Evolutionary conservation across 2,797 vertebrate genomes (phyloP).

Genomic region (Lagocephalus sceleratus): DNA sequence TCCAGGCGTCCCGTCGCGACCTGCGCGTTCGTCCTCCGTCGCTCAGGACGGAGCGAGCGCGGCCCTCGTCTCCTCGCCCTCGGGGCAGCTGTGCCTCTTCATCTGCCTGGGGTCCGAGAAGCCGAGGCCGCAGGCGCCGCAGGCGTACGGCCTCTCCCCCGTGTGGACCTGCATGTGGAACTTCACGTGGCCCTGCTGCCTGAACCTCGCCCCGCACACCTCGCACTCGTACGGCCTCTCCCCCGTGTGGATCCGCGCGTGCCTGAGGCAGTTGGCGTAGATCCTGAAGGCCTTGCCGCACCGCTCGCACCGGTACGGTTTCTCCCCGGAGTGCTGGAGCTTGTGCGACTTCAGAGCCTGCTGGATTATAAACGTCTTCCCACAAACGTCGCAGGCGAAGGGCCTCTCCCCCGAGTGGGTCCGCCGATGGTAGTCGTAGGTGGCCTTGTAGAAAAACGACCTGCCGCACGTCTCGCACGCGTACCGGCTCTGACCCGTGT

Average conservation of each 20-base stretch:
- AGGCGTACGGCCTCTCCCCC: slow-evolving; percentile 59
- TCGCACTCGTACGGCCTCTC: slow-evolving; percentile 75
- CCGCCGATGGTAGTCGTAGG: slow-evolving; percentile 65
- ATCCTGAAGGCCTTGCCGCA: slow-evolving; percentile 70
- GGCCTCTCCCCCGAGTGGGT: slow-evolving; percentile 70
- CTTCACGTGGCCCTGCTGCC: slow-evolving; percentile 70
- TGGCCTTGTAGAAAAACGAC: slow-evolving; percentile 70
- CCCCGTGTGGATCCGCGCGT: slow-evolving; percentile 70
- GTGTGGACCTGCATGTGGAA: slow-evolving; percentile 76
- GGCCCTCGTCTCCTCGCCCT: slow-evolving; percentile 14
- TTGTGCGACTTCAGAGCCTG: slow-evolving; percentile 67
- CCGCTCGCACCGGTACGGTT: slow-evolving; percentile 57
- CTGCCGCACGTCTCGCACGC: slow-evolving; percentile 65
- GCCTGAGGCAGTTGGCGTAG: slow-evolving; percentile 61
- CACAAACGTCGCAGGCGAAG: slow-evolving; percentile 66
- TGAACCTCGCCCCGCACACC: slow-evolving; percentile 66
- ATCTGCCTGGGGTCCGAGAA: slow-evolving; percentile 74
- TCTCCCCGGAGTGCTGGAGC: slow-evolving; percentile 69
- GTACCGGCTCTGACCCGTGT: slow-evolving; percentile 56
- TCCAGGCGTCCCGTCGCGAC: not conserved
- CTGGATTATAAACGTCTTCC: slow-evolving; percentile 66
- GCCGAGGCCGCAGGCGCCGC: slow-evolving; percentile 62
- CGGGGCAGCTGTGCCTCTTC: slow-evolving; percentile 65
- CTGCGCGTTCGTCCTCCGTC: too few relatives aligned
- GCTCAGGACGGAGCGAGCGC: too few relatives aligned